A percentile compares a stretch with the other conserved stretches of the same genome.
Conservation (phyloP, 30 jellyfish, hydroid and myxozoan species). For the Sanderia malayensis region DNA sequence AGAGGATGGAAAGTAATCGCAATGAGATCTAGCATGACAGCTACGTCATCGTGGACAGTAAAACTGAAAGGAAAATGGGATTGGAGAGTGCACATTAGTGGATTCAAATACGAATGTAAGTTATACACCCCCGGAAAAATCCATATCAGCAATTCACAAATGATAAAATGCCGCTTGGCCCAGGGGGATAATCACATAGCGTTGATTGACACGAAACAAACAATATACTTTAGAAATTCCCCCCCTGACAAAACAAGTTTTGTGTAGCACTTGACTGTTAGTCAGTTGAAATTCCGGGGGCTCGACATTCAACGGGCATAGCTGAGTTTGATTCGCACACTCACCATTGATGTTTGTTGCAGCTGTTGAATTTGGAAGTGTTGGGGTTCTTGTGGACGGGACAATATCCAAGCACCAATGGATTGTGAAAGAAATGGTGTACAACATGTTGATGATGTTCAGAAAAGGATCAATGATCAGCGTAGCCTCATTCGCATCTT, state of each 20-base stretch:
- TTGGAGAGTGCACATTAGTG: conserved; percentile 80
- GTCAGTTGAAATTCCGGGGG: too few relatives aligned
- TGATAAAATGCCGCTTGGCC: too few relatives aligned
- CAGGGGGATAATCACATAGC: too few relatives aligned
- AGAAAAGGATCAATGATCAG: conserved; percentile 81
- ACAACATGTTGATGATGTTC: conserved; percentile 71
- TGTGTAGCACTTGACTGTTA: too few relatives aligned
- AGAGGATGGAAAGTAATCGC: conserved; percentile 73
- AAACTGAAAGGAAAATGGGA: conserved; percentile 72
- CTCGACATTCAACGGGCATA: too few relatives aligned
- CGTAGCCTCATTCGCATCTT: conserved; percentile 74
- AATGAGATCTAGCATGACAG: conserved; percentile 12
- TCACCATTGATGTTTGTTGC: too few relatives aligned
- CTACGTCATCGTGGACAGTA: conserved; percentile 44
- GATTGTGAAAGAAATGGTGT: conserved; percentile 81
- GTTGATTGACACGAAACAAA: too few relatives aligned
- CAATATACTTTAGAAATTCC: too few relatives aligned
- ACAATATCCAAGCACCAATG: conserved; percentile 79
- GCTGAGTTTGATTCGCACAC: too few relatives aligned
- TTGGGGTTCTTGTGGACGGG: conserved; percentile 84
- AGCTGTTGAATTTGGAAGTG: conserved; percentile 85
- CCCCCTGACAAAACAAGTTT: too few relatives aligned
- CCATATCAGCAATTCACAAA: too few relatives aligned
- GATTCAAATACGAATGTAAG: conserved; percentile 95
- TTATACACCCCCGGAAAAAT: too few relatives aligned